These are phyloP conservation scores for Drosophila saltans DNA, from an alignment of 1,140 invertebrate species.

Conservation along the genomic window DNA sequence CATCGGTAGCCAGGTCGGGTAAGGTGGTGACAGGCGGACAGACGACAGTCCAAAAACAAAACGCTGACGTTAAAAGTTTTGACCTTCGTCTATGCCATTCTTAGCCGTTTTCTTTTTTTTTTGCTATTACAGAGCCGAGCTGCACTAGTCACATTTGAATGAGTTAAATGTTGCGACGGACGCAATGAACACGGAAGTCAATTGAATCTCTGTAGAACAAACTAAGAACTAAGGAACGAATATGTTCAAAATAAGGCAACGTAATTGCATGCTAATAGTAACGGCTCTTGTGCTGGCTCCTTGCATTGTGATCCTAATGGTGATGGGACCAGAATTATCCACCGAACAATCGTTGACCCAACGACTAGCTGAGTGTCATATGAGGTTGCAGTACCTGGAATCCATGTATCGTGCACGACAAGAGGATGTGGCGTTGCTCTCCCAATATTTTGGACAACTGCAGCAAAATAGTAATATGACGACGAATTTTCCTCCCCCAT, in stretches of 20 bases:
- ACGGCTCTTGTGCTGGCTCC: slow-evolving; percentile 84
- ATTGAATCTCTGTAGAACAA: slow-evolving; percentile 16
- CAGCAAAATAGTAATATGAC: slow-evolving; percentile 50
- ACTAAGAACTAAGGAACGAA: slow-evolving; percentile 28
- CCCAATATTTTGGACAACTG: slow-evolving; percentile 85
- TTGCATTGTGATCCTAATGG: slow-evolving; percentile 84
- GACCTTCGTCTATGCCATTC: slow-evolving; percentile 42
- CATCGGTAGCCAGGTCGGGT: slow-evolving; percentile 44
- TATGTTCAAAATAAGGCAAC: slow-evolving; percentile 81
- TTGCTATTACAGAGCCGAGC: slow-evolving; percentile 35
- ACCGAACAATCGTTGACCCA: slow-evolving; percentile 88
- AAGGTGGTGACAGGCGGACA: slow-evolving; percentile 27
- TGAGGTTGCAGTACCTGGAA: slow-evolving; percentile 89
- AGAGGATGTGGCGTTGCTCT: slow-evolving; percentile 88
- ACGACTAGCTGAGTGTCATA: slow-evolving; percentile 88
- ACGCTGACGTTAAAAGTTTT: slow-evolving; percentile 62
- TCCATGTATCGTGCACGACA: slow-evolving; percentile 88
- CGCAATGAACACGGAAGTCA: slow-evolving; percentile 32
- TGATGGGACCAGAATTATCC: slow-evolving; percentile 84
- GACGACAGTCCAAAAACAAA: slow-evolving; percentile 4
- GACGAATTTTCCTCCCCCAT: slow-evolving; percentile 33
- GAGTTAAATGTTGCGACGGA: slow-evolving; percentile 33
- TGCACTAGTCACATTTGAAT: slow-evolving; percentile 48
- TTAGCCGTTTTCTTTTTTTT: slow-evolving; percentile 19
- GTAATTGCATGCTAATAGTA: slow-evolving; percentile 84